Evolutionary conservation across 1,140 invertebrate species (phyloP), one percentile per base, ranked within the genome.

Genomic region (Glossosoma conforme): DNA sequence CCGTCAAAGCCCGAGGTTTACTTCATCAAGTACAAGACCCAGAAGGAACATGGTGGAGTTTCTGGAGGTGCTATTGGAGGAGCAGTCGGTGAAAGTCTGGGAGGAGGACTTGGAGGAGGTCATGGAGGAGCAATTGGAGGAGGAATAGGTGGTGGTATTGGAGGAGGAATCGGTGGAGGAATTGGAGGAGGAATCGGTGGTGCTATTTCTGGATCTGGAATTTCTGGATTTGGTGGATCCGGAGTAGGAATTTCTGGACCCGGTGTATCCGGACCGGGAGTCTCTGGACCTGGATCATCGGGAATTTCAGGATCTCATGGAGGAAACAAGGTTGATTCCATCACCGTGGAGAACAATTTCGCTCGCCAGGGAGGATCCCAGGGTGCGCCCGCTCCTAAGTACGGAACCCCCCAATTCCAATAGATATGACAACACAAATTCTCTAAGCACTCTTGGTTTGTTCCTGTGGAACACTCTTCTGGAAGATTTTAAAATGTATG

Each of bases 1-100:
- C 79, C 80, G 24, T 76, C 73, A 70, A 84, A 84, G 72, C 81
- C 81, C 11, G 82, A 84, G 67, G 81, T 83, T 24, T 83, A 82
- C 74, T 81, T 81, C 68, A 81, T 81, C 71, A 75, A 78, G 21
- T 81, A 81, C 76, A 80, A 79, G 72, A 77, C 77, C 3, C 76
- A 78, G 15, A 38, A 38, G 19, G 17, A 38, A 18, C 5, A 53
- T 44, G 41, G 44, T 8, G 68, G 70, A 43, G 65, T 65, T 37
- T 67, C 69, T 30, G 69, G 68, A 11, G 72, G 72, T 55, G 66
- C 65, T 22, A 63, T 65, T 44, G 62, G 65, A 47, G 56, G 50
- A 44, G 62, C 61, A 46, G 62, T 66, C 36, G 62, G 22, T 45
- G 48, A 65, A 25, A 62, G 65, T 17, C 35, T 25, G 18, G 22